Percentiles rank a stretch among this genome's conserved stretches.
phyloP scores from a whole-genome alignment of 2,113 vertebrate species.

The Anthoscopus minutus region DNA sequence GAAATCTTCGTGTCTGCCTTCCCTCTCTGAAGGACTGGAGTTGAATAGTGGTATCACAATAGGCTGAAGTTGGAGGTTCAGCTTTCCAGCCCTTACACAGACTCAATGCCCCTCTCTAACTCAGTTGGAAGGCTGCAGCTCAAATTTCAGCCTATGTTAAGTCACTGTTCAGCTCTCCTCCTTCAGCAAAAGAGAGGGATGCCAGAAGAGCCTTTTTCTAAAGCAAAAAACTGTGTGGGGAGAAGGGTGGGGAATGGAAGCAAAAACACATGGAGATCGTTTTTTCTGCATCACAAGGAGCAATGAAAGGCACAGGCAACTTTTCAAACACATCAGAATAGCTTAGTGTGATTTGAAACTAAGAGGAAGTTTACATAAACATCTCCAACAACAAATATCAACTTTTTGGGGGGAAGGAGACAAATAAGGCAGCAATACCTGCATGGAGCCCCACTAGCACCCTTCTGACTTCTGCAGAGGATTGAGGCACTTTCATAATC shows the following conservation, averaged over 20 bases:
- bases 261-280: constrained; percentile 1
- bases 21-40: background rate
- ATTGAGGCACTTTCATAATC: background rate
- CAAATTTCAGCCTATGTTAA: constrained; percentile 52
- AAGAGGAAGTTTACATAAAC: constrained; percentile 1
- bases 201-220: constrained; percentile 13
- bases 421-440: background rate
- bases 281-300: constrained; percentile 8
- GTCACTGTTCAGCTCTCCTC: constrained; percentile 26
- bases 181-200: background rate
- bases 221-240: background rate
- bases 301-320: background rate
- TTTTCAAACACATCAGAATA: constrained; percentile 22
- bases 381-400: background rate
- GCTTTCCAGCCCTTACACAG: constrained; percentile 40
- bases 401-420: background rate
- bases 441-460: background rate
- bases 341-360: constrained; percentile 1
- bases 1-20: background rate
- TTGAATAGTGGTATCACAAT: constrained; percentile 34
- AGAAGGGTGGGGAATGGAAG: background rate
- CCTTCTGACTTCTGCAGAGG: background rate
- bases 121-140: constrained; percentile 50
- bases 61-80: constrained; percentile 22
- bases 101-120: constrained; percentile 38